Percentiles rank a stretch among this genome's conserved stretches.
These are phyloP conservation scores for Ramphastos sulfuratus DNA, from an alignment of 2,113 vertebrate genomes.

Conservation along the genomic window DNA sequence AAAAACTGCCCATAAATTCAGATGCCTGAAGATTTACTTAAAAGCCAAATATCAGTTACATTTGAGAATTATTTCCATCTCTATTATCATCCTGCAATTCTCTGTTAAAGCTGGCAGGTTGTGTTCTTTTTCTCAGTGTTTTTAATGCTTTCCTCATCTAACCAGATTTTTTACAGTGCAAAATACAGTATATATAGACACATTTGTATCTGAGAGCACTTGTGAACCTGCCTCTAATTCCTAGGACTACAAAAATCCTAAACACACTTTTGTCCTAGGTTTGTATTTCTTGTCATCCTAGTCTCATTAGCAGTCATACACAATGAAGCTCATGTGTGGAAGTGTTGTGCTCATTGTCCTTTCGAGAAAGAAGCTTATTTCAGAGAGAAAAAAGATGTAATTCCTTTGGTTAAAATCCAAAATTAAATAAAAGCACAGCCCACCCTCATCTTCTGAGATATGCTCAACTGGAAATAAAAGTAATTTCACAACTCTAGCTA, in stretches of 20 bases:
- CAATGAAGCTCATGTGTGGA: background rate
- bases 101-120: background rate
- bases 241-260: background rate
- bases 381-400: background rate
- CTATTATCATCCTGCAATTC: background rate
- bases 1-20: background rate
- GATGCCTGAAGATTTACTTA: background rate
- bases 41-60: background rate
- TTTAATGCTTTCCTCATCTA: background rate
- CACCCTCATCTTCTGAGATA: background rate
- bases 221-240: background rate
- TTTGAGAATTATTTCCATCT: background rate
- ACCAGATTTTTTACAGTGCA: background rate
- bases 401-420: slow-evolving; percentile 34
- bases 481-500: background rate
- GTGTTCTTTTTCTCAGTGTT: background rate
- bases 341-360: background rate
- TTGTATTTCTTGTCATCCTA: background rate
- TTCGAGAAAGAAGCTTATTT: slow-evolving; percentile 15
- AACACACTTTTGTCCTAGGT: background rate
- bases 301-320: background rate
- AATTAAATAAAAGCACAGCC: background rate
- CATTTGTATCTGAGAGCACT: background rate
- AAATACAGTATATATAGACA: background rate
- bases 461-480: slow-evolving; percentile 42